Evolutionary conservation across 2,888 invertebrate genomes (phyloP).

Genomic region (Harpagoxenus sublaevis): DNA sequence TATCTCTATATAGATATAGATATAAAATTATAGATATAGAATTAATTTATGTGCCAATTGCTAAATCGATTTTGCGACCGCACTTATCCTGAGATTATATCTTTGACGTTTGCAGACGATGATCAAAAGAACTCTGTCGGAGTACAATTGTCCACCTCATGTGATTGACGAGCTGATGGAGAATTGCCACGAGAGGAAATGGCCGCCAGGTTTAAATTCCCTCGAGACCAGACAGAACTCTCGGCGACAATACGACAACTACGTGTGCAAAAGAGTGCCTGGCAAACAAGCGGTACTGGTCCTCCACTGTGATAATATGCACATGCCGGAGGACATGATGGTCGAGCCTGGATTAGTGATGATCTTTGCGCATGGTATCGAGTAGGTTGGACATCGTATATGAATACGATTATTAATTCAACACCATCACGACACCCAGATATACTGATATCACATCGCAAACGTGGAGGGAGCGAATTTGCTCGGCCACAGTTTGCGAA

Average conservation of each 20-base stretch:
- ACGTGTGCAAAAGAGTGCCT: conserved; percentile 97
- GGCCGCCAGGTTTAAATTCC: conserved; percentile 97
- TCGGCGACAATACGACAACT: conserved; percentile 96
- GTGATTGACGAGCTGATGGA: conserved; percentile 98
- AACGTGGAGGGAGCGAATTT: background rate
- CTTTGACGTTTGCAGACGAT: conserved; percentile 90
- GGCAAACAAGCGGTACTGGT: conserved; percentile 98
- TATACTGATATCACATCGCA: background rate
- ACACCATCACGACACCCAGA: background rate
- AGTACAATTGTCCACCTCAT: conserved; percentile 97
- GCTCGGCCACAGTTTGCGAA: background rate
- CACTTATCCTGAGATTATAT: background rate
- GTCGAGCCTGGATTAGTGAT: conserved; percentile 98
- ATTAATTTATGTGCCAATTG: background rate
- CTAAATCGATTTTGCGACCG: background rate
- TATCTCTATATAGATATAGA: too few relatives aligned
- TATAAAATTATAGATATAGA: too few relatives aligned
- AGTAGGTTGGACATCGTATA: conserved; percentile 85
- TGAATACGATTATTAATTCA: conserved; percentile 8
- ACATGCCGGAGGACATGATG: conserved; percentile 98
- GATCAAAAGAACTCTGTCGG: conserved; percentile 96
- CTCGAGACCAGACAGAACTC: conserved; percentile 98
- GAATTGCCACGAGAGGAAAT: conserved; percentile 97
- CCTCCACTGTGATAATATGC: conserved; percentile 97
- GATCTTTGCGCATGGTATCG: conserved; percentile 99